Conservation (phyloP, 2,797 vertebrate genomes). For the Tokudaia tokunoshimensis region DNA sequence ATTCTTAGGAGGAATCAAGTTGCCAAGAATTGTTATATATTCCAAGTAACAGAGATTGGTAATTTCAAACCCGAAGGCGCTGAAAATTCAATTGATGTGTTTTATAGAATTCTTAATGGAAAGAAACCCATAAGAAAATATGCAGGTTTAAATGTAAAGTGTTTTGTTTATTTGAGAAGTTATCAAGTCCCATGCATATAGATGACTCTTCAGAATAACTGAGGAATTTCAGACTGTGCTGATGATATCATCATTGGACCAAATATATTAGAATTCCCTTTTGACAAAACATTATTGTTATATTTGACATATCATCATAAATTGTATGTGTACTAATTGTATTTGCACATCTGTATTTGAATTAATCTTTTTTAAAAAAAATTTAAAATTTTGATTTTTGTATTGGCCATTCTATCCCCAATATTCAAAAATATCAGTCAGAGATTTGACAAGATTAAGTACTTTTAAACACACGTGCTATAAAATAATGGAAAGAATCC, state of each 20-base stretch:
- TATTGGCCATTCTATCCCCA: background rate
- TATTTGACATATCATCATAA: background rate
- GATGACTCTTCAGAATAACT: background rate
- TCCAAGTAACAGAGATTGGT: background rate
- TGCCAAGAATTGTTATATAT: conserved; percentile 13
- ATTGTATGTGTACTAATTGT: background rate
- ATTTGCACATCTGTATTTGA: background rate
- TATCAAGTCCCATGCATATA: background rate
- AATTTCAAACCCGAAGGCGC: background rate
- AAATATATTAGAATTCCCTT: background rate
- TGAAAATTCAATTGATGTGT: conserved; percentile 42
- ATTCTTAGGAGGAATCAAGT: background rate
- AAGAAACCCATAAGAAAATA: conserved; percentile 20
- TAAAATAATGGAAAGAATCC: background rate
- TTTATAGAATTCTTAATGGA: conserved; percentile 22
- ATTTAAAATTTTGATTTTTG: background rate
- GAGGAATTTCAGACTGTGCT: background rate
- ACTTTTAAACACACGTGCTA: background rate
- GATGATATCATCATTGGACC: background rate
- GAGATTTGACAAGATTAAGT: background rate
- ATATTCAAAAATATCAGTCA: background rate
- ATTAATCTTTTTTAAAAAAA: background rate
- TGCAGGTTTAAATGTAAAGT: background rate
- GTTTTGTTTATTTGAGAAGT: conserved; percentile 17
- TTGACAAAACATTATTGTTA: background rate